Base-by-base conservation (phyloP, 2,113 vertebrate species). In the Saguinus imperator region DNA sequence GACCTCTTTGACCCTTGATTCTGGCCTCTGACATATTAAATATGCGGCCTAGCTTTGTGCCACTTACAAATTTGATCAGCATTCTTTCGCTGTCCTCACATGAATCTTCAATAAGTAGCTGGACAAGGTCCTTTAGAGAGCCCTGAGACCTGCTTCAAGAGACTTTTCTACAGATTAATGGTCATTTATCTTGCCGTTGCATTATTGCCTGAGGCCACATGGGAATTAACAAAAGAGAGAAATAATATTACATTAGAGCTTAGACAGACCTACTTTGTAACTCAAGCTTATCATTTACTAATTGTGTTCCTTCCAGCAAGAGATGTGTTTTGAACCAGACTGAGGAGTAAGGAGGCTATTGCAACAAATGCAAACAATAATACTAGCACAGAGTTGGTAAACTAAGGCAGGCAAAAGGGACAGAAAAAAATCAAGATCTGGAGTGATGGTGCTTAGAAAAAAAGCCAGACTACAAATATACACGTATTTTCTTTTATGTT, bases 1-100 rank as follows among this genome's bases (percentile, higher is more conserved):
- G 91, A 88, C 81, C 72, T 96, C 68, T 94, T 55, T 82, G 90
- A 96, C 88, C 93, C 88, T 92, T 61, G 55, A 84, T 92, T 95
- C 76, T 93, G 72, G 96, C 93, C 81, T 94, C 64, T 80, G n/a
- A 81, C 52, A 68, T 92, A 40, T 94, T 95, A 94, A 81, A 87
- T 96, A 97, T 79, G 92, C 91, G 94, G 48, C 48, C 61, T 83
- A 91, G 85, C 73, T 93, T 85, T 93, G 82, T 73, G 70, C 79
- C 72, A 88, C 66, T 96, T 93, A 94, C 52, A 97, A 92, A 97
- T 91, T 83, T 94, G n/a, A 97, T 96, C 95, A 92, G 77, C 66
- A 86, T 91, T 95, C 90, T 82, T 43, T 95, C 55, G 8, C 52
- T 64, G 27, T 48, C 80, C 29, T 92, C 76, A 92, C 29, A 37